Conservation (phyloP, 1,140 invertebrate species). For the Brachionus sp. region DNA sequence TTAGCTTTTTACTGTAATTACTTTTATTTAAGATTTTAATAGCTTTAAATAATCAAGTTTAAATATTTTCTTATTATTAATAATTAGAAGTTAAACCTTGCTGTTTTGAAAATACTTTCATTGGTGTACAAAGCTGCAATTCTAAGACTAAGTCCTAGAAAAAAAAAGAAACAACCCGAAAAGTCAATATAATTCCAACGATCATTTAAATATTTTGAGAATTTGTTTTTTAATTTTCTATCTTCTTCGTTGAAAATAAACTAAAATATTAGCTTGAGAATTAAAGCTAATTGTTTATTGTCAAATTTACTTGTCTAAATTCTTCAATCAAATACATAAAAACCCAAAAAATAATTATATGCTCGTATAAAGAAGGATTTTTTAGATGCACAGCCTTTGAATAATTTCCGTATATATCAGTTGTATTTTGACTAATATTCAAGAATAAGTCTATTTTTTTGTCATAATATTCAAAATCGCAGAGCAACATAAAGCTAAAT, state of each 20-base stretch:
- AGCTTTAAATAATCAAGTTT: neutral
- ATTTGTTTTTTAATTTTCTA: constrained; percentile 25
- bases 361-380: neutral
- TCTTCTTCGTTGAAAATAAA: constrained; percentile 11
- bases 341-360: constrained; percentile 8
- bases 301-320: constrained; percentile 23
- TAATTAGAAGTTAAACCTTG: neutral
- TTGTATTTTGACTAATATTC: neutral
- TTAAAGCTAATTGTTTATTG: neutral
- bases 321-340: neutral
- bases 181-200: constrained; percentile 41
- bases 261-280: neutral
- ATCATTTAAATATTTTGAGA: constrained; percentile 17
- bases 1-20: no score
- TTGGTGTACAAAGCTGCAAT: neutral
- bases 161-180: neutral
- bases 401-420: neutral
- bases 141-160: neutral
- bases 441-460: neutral
- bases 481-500: constrained; percentile 31
- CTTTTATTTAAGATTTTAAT: no score
- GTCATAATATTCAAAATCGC: constrained; percentile 30
- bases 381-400: neutral
- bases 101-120: neutral
- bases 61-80: neutral